Conservation (phyloP, 1,140 invertebrate genomes). For the Pogonus chalceus region DNA sequence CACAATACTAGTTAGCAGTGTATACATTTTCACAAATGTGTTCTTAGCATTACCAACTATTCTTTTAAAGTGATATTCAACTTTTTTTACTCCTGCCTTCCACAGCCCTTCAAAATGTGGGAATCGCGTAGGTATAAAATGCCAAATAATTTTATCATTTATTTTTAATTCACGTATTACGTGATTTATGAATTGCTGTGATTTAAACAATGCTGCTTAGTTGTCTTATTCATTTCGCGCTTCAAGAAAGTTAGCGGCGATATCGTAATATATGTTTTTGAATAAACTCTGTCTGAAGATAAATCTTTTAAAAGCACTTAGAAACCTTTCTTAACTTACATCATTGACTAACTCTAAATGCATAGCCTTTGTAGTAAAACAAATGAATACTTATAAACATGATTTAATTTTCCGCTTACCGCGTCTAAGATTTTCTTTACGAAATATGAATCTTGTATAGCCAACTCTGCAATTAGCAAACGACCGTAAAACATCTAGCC, state of each 20-base stretch:
- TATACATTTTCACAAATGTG: constrained; percentile 21
- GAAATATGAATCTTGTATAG: constrained; percentile 19
- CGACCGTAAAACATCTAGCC: background rate
- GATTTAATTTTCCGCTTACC: background rate
- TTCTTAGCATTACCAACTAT: constrained; percentile 21
- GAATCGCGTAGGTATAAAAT: constrained; percentile 26
- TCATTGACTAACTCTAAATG: constrained; percentile 16
- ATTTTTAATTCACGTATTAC: background rate
- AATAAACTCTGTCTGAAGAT: constrained; percentile 15
- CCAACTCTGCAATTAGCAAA: constrained; percentile 10
- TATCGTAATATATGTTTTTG: constrained; percentile 20
- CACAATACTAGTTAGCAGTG: constrained; percentile 27
- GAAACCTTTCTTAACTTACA: constrained; percentile 18
- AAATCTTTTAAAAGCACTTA: constrained; percentile 19
- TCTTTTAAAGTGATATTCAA: constrained; percentile 24
- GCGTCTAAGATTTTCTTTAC: background rate
- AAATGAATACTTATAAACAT: constrained; percentile 12
- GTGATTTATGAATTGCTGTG: too few relatives aligned
- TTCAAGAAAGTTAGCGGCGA: constrained; percentile 23
- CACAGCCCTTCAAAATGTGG: constrained; percentile 31
- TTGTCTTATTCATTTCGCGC: constrained; percentile 13
- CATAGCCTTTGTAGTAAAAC: background rate
- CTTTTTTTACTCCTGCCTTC: constrained; percentile 28
- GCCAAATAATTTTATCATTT: constrained; percentile 17
- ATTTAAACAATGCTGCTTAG: background rate